phyloP scores from a whole-genome alignment of 92 coral and sea anemone species.

The Bergia sp. region DNA sequence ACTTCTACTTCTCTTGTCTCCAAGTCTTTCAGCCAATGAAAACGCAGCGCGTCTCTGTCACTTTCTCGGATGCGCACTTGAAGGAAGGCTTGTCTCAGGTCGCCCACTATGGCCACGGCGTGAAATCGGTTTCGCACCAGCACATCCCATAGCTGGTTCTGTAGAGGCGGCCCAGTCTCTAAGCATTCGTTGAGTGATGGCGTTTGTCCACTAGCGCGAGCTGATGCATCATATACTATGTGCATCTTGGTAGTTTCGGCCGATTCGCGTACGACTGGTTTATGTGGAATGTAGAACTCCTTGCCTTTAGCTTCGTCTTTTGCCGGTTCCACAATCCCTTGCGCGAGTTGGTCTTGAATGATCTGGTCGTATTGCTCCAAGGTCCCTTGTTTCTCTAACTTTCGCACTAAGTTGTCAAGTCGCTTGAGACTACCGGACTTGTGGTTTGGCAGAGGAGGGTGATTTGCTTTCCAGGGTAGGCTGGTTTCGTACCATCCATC shows the following conservation, averaged over 20 bases:
- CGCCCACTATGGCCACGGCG: constrained; percentile 59
- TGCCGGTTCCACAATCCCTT: constrained; percentile 35
- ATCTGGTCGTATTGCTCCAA: constrained; percentile 19
- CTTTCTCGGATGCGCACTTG: constrained; percentile 57
- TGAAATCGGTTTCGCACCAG: constrained; percentile 60
- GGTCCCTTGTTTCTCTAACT: constrained; percentile 32
- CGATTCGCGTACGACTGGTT: constrained; percentile 4
- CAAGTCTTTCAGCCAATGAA: constrained; percentile 57
- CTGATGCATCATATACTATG: constrained; percentile 66
- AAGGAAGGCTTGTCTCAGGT: constrained; percentile 55
- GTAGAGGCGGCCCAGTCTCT: constrained; percentile 66
- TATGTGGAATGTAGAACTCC: constrained; percentile 43
- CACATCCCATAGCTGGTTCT: constrained; percentile 65
- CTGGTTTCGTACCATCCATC: constrained; percentile 17
- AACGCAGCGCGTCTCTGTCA: constrained; percentile 62
- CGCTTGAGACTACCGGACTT: constrained; percentile 33
- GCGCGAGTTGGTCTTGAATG: constrained; percentile 33
- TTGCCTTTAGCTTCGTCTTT: constrained; percentile 12
- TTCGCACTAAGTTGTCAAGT: constrained; percentile 22
- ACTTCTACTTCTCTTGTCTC: constrained; percentile 48
- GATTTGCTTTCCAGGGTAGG: constrained; percentile 33
- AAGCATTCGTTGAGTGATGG: constrained; percentile 64
- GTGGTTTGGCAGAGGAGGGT: constrained; percentile 30
- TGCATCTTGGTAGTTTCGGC: constrained; percentile 49
- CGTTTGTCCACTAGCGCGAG: constrained; percentile 47